Conservation (phyloP, 1,140 invertebrate species). For the Apis mellifera region DNA sequence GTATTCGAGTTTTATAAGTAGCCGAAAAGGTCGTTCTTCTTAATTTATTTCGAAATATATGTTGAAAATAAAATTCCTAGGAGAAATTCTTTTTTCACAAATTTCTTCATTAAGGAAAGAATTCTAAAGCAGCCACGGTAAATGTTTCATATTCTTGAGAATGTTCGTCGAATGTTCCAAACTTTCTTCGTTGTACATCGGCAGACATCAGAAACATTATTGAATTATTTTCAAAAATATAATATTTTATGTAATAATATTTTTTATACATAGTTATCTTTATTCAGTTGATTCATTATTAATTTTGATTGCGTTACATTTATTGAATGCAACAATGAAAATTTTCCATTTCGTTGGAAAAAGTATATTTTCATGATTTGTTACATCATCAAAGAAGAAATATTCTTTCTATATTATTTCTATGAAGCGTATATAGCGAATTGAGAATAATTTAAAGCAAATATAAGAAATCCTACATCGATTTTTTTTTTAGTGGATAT, state of each 20-base stretch:
- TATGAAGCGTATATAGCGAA: too few species aligned
- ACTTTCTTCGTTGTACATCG: not conserved
- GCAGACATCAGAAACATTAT: not conserved
- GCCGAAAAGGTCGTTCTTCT: not conserved
- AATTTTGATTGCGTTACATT: too few species aligned
- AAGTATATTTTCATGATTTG: too few species aligned
- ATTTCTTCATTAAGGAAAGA: constrained; percentile 33
- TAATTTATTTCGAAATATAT: not conserved
- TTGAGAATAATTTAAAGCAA: too few species aligned
- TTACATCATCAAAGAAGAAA: too few species aligned
- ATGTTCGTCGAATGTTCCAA: not conserved
- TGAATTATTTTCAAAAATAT: not conserved
- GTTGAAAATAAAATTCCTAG: not conserved
- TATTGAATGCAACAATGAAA: too few species aligned
- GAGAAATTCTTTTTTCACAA: not conserved
- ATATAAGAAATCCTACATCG: too few species aligned
- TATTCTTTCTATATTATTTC: too few species aligned
- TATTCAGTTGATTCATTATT: not conserved
- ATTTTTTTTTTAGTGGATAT: too few species aligned
- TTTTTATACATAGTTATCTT: not conserved
- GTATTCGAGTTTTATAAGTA: not conserved
- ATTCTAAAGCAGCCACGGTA: not conserved
- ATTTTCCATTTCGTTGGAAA: too few species aligned
- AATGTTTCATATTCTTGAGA: constrained; percentile 5
- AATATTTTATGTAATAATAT: too few species aligned